Evolutionary conservation across 2,797 vertebrate genomes (phyloP).

Genomic region (Tachyglossus aculeatus): DNA sequence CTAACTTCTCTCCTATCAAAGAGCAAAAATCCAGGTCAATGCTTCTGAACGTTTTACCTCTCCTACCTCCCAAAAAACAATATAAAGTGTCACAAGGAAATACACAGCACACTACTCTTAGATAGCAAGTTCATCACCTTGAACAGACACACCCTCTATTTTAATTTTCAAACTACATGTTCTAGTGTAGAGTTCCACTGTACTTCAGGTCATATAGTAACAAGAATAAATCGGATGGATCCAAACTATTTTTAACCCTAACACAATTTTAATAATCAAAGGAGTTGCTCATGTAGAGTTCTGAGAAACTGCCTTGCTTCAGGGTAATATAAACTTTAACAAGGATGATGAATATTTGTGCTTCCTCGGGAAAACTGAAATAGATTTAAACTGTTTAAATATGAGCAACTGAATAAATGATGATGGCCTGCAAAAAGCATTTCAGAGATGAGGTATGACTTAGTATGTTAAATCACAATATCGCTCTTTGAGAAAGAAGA

Average conservation of each 20-base stretch:
- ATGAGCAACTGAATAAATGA: constrained; percentile 44
- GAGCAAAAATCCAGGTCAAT: neutral
- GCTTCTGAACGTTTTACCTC: neutral
- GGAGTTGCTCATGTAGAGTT: constrained; percentile 59
- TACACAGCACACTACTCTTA: neutral
- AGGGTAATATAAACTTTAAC: constrained; percentile 67
- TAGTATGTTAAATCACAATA: constrained; percentile 34
- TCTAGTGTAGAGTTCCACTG: constrained; percentile 28
- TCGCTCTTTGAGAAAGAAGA: neutral
- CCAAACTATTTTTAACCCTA: constrained; percentile 41
- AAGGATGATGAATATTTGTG: constrained; percentile 65
- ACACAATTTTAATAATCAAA: constrained; percentile 70
- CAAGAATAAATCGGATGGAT: constrained; percentile 53
- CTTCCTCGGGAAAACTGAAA: constrained; percentile 55
- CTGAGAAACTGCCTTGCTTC: constrained; percentile 72
- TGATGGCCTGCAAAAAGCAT: constrained; percentile 12
- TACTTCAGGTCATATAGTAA: constrained; percentile 33
- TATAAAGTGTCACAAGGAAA: too few species aligned
- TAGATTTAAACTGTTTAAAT: constrained; percentile 45
- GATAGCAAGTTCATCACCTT: neutral
- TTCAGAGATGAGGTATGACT: neutral
- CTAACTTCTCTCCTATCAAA: neutral
- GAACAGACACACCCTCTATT: neutral
- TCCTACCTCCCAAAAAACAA: too few species aligned
- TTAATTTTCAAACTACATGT: neutral